Base-by-base conservation (phyloP, 2,888 invertebrate species). In the Zhengitettix transpicula region DNA sequence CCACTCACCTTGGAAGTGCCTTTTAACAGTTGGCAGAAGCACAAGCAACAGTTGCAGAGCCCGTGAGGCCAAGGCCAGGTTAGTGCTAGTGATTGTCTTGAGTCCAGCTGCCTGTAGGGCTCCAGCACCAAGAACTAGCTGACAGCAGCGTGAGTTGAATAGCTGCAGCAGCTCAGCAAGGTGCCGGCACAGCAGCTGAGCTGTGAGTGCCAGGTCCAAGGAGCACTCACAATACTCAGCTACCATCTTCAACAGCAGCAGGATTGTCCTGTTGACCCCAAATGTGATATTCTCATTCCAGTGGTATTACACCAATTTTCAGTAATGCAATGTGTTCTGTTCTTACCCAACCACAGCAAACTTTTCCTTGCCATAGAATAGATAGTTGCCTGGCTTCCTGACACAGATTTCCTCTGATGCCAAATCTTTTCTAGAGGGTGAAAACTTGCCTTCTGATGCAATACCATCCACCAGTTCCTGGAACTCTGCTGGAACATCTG, bases 111-210 rank as follows among this genome's bases (percentile, higher is more conserved):
- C 86, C 69, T 92, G 89, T 69, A 98, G 82, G 9, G 99, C 98
- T 53, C 97, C 97, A 52, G 97, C 98, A 53, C 97, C 98, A 59
- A 99, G 78, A 59, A 99, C 91, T 66, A 99, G 78, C 72, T 97
- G 96, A 74, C 93, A 96, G 67, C 88, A 87, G 61, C 88, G 80
- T 9, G 90, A 90, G 74, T 92, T 92, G 68, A 89, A 92, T 66
- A 89, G 84, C 69, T 91, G 82, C 64, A 95, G 76, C 58, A 97
- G 75, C 72, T 96, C 96, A n/a, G 91, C 81, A 67, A 95, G 82
- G 70, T 92, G 83, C 63, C 89, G 81, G 52, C 92, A 84, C 64
- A 94, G 79, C 65, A 88, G 87, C 61, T 87, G 83, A 17, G 90
- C 84, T 58, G 90, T 80, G 28, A 86, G 79, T n/a, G 87, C 82